Percentiles rank a stretch among this genome's conserved stretches.
Conservation (phyloP, 2,888 invertebrate species). For the Escarpia spicata region DNA sequence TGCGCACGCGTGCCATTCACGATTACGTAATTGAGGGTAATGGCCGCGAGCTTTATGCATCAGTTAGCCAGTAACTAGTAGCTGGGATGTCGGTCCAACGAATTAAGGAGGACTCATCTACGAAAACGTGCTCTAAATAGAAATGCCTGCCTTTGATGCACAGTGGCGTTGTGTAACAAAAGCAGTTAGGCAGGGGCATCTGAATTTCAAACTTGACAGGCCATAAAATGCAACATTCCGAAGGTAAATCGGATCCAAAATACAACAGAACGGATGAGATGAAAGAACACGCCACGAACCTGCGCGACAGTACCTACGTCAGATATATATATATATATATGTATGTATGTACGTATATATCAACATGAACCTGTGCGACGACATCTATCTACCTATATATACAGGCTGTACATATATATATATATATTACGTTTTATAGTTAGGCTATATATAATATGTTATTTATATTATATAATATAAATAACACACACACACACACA, state of each 20-base stretch:
- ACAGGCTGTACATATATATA: no score
- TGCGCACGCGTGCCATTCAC: slow-evolving; percentile 16
- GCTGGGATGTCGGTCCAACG: not conserved
- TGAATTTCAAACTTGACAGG: not conserved
- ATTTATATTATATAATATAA: no score
- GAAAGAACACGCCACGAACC: not conserved
- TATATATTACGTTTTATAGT: no score
- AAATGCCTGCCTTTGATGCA: slow-evolving; percentile 10
- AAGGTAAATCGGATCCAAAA: not conserved
- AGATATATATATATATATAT: not conserved
- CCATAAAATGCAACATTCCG: not conserved
- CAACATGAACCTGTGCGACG: no score
- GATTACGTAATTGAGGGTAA: not conserved
- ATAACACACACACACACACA: no score
- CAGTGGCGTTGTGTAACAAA: not conserved
- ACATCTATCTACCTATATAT: no score
- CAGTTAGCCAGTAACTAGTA: slow-evolving; percentile 1
- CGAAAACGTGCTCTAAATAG: not conserved
- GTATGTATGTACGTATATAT: not conserved
- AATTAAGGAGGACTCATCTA: slow-evolving; percentile 12
- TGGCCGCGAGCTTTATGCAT: not conserved
- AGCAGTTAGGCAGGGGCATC: not conserved
- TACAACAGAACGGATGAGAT: not conserved
- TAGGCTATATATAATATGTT: no score
- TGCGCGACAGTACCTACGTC: not conserved